Conservation (phyloP, 2,797 vertebrate species). For the Peromyscus eremicus region DNA sequence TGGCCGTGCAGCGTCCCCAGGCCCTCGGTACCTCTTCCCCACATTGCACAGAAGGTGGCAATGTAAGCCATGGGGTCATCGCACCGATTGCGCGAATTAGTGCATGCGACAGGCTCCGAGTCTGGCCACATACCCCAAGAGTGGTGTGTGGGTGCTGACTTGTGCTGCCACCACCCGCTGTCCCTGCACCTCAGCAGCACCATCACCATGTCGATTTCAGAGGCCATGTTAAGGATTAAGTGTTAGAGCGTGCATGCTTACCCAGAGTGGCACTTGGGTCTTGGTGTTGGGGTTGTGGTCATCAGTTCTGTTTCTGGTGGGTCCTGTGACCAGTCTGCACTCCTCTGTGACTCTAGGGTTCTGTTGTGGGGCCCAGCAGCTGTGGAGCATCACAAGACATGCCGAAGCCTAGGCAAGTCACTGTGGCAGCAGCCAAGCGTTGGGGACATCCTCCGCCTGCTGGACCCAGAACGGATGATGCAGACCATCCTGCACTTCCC, state of each 20-base stretch:
- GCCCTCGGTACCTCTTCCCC: not conserved
- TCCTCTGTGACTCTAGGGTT: constrained; percentile 86
- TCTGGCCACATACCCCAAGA: fast-evolving
- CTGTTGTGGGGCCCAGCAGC: constrained; percentile 96
- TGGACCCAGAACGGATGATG: constrained; percentile 92
- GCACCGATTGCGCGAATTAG: not conserved
- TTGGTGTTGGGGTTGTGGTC: fast-evolving
- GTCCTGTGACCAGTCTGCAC: not conserved
- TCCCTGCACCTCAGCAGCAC: fast-evolving
- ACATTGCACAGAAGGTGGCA: fast-evolving
- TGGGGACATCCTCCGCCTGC: constrained; percentile 93
- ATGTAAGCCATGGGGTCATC: fast-evolving
- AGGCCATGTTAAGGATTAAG: not conserved
- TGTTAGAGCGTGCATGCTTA: fast-evolving
- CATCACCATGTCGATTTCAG: fast-evolving
- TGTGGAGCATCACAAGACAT: constrained; percentile 95
- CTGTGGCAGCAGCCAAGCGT: constrained; percentile 96
- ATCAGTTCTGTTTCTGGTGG: not conserved
- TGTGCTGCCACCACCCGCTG: not conserved
- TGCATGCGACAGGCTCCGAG: fast-evolving
- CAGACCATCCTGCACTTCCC: constrained; percentile 93
- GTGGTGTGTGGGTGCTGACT: not conserved
- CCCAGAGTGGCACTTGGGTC: not conserved
- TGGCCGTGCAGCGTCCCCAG: not conserved
- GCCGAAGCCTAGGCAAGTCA: constrained; percentile 94